Percentiles rank a stretch among this genome's conserved stretches.
phyloP scores from a whole-genome alignment of 2,113 vertebrate genomes.

The Rhea americana region DNA sequence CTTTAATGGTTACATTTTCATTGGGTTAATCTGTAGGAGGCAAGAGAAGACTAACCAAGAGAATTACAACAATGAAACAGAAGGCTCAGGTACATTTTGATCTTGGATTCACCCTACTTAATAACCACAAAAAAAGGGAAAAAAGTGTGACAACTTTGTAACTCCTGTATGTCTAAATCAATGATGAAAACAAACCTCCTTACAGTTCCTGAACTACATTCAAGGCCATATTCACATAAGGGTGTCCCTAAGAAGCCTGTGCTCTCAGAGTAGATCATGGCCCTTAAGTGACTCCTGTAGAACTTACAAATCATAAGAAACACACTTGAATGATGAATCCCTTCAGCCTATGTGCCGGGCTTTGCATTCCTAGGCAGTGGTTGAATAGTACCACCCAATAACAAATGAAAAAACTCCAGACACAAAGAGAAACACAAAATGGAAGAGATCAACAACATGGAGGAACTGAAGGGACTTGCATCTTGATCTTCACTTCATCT shows the following conservation, averaged over 20 bases:
- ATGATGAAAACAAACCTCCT: not conserved
- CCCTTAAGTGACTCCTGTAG: not conserved
- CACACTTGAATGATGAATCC: not conserved
- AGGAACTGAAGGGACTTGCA: not conserved
- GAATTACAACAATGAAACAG: not conserved
- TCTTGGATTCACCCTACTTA: not conserved
- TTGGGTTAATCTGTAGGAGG: not conserved
- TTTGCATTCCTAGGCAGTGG: not conserved
- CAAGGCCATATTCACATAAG: fast-evolving
- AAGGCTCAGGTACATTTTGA: not conserved
- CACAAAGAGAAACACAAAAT: fast-evolving
- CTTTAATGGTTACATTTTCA: not conserved
- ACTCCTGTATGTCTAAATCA: not conserved
- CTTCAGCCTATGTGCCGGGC: not conserved
- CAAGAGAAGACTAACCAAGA: not conserved
- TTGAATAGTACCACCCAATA: not conserved
- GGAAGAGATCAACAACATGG: not conserved
- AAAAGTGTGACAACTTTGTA: not conserved
- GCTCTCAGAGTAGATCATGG: not conserved
- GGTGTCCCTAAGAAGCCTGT: not conserved
- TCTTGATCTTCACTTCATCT: not conserved
- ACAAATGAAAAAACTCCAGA: not conserved
- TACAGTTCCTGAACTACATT: not conserved
- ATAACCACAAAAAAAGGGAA: not conserved
- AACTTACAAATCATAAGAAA: not conserved